Evolutionary conservation across 2,113 vertebrate genomes (phyloP), one percentile per base, ranked within the genome.

Genomic region (Acinonyx jubatus): DNA sequence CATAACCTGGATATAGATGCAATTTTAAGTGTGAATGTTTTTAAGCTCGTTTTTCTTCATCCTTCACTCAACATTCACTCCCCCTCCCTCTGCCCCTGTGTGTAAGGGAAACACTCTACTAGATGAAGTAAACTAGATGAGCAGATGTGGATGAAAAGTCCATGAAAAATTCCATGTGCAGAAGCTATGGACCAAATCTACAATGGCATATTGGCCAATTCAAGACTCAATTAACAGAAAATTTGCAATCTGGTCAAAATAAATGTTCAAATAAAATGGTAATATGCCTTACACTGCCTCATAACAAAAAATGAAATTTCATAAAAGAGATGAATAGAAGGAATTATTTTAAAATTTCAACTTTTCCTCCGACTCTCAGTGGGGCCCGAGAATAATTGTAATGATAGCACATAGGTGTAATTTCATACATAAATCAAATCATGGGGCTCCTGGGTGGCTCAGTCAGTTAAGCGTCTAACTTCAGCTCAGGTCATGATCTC

Each of bases 111-210:
- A 50, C 55, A 83, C 79, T 97, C 85, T 61, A 90, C 73, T 94
- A 97, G 85, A 90, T 80, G 97, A 97, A 97, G 93, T 41, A 96
- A 96, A 89, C 66, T 96, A 84, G 98, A 95, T 50, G 96, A 98
- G 52, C 98, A 98, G 98, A 97, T 98, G 96, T 97, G 87, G 94
- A 96, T 96, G 88, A 68, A 98, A 98, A 98, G 71, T 96, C 31
- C 5, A 0, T 73, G 86, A 98, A 97, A 98, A 98, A 97, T 97
- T 80, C 91, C 94, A 79, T 91, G 87, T 92, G 83, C 65, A 85
- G 91, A 85, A 98, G 81, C 79, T 95, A 93, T 61, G 55, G 84
- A 97, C 96, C 89, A 90, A 95, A 97, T 97, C 81, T 95, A 92
- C 94, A 97, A 93, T 89, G 48, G 80, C 48, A 55, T 80, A 91